Base-by-base conservation (phyloP, 2,113 vertebrate genomes). In the Lepus americanus region DNA sequence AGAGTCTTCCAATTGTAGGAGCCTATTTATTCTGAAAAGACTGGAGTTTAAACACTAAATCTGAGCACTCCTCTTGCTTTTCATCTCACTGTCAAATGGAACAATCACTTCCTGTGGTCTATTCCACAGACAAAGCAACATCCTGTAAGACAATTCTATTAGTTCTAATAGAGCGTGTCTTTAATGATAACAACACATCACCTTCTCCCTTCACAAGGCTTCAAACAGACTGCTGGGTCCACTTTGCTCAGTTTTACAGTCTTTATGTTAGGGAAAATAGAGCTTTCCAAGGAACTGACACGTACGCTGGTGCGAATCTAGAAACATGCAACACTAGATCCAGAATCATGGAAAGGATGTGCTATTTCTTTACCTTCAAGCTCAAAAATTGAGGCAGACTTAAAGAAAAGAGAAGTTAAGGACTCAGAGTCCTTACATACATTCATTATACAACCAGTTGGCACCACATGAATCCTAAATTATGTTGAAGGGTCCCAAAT, bases 21-120 rank as follows among this genome's bases (percentile, higher is more conserved):
- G 74, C 7, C 64, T 92, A 95, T 96, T 95, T 96, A 81, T 85
- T 92, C 95, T 90, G 76, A 94, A 97, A 96, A 97, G 90, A 88
- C 70, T 72, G 31, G 69, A 83, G 81, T 95, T 95, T 94, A 78
- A 74, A 79, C 89, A 92, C 87, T 90, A 96, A 94, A 89, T 96
- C n/a, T 83, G 88, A 94, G 63, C 29, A 66, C 44, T 9, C 11
- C 10, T 76, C 59, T n/a, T 63, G 76, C 78, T 92, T 96, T 95
- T 89, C 63, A 70, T 72, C 27, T 88, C 73, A 77, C 25, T 72
- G 51, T 97, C 94, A 88, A 94, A 74, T 63, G n/a, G 25, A 88
- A 59, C 64, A 86, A 83, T 88, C 73, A 89, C 39, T 89, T 95
- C 66, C 51, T 19, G 19, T 66, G 11, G 23, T 61, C 74, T 70